Percentiles rank a stretch among this genome's conserved stretches.
Evolutionary conservation across 2,113 vertebrate species (phyloP).

Genomic region (Chinchilla lanigera): DNA sequence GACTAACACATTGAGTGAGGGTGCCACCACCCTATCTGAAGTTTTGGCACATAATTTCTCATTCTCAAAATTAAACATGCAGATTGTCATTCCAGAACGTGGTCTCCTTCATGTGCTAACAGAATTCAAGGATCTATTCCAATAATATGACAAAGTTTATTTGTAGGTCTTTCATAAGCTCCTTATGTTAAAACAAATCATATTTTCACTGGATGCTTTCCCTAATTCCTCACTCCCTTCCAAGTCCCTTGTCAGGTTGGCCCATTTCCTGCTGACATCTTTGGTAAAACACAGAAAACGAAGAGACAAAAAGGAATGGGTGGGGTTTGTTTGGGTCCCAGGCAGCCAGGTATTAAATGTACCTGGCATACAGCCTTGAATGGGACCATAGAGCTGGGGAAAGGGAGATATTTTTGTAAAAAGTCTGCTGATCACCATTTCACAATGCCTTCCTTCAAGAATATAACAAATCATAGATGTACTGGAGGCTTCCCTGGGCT

Average conservation of each 20-base stretch:
- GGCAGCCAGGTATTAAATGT: neutral
- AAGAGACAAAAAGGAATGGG: neutral
- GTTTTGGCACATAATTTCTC: neutral
- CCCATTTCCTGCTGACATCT: neutral
- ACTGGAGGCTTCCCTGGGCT: neutral
- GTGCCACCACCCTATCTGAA: neutral
- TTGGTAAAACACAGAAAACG: neutral
- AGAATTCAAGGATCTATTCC: slow-evolving; percentile 21
- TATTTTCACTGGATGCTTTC: neutral
- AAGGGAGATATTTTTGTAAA: neutral
- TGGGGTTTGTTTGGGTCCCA: neutral
- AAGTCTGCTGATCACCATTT: neutral
- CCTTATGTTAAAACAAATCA: neutral
- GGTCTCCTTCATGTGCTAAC: neutral
- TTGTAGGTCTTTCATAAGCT: neutral
- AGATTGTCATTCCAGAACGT: neutral
- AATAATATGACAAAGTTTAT: neutral
- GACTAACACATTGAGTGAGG: too few relatives aligned
- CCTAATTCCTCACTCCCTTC: neutral
- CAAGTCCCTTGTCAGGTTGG: neutral
- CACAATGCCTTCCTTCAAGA: neutral
- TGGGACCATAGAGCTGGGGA: neutral
- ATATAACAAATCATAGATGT: neutral
- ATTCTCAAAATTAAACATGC: neutral
- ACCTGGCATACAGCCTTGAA: neutral